Conservation (phyloP, 2,888 invertebrate species). For the Nephrotoma guestfalica region DNA sequence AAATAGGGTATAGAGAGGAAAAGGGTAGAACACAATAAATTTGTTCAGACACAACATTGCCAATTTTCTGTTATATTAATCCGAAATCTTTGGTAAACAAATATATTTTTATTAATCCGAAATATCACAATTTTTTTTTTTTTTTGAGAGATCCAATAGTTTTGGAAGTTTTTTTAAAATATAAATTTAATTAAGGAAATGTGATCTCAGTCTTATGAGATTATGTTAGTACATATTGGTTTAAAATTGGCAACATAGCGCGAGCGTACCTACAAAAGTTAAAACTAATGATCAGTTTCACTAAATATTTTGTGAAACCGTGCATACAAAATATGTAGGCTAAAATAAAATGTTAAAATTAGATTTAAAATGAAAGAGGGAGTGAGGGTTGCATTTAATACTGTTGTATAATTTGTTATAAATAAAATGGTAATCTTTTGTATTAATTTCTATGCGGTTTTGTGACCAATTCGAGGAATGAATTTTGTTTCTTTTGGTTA, state of each 20-base stretch:
- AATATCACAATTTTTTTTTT: not conserved
- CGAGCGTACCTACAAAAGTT: not conserved
- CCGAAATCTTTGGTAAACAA: not conserved
- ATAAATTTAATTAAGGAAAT: not conserved
- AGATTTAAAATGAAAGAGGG: not conserved
- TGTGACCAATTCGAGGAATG: not conserved
- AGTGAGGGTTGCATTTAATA: not conserved
- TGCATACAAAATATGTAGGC: too few species aligned
- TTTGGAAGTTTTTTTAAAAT: not conserved
- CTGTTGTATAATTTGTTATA: not conserved
- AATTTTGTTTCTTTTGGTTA: not conserved
- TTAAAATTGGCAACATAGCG: not conserved
- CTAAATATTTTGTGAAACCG: too few species aligned
- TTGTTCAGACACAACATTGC: not conserved
- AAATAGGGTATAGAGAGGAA: not conserved
- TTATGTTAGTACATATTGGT: not conserved
- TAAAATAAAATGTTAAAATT: not conserved
- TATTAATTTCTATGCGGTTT: not conserved
- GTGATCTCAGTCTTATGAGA: not conserved
- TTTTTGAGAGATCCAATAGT: not conserved
- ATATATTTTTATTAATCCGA: not conserved
- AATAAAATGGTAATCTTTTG: not conserved
- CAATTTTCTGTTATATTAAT: not conserved
- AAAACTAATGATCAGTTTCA: not conserved
- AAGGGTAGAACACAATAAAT: not conserved